phyloP scores from a whole-genome alignment of 2,797 vertebrate species.

The Rhynchonycteris naso region DNA sequence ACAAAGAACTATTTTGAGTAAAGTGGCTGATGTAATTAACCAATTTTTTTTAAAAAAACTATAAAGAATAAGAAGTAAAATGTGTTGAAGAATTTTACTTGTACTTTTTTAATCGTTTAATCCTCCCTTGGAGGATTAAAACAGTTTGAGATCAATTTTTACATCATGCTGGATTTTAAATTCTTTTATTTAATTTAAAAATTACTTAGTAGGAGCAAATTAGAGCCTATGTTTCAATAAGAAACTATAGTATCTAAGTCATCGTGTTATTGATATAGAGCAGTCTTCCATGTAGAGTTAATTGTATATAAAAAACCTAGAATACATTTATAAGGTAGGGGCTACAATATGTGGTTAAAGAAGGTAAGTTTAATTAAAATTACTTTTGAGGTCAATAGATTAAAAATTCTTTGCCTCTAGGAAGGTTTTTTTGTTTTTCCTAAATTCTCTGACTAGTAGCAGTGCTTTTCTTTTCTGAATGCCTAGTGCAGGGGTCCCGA shows the following conservation, averaged over 20 bases:
- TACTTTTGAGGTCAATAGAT: neutral
- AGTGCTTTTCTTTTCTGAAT: neutral
- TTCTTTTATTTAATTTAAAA: conserved; percentile 32
- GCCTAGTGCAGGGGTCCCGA: no score
- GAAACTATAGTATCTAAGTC: neutral
- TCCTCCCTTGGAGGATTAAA: neutral
- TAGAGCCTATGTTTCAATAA: neutral
- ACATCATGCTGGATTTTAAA: neutral
- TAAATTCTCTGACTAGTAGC: neutral
- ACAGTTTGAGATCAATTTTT: neutral
- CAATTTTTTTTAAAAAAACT: neutral
- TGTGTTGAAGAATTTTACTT: conserved; percentile 40
- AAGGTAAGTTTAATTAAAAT: neutral
- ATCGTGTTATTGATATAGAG: neutral
- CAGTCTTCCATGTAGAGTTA: neutral
- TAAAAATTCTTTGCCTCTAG: neutral
- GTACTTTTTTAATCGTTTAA: neutral
- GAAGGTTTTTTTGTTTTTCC: neutral
- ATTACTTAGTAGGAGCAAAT: neutral
- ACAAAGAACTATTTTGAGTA: conserved; percentile 35
- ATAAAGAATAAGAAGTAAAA: conserved; percentile 60
- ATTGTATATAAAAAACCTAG: neutral
- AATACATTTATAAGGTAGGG: neutral
- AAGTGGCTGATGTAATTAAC: conserved; percentile 54
- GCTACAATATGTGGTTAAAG: neutral